phyloP scores from a whole-genome alignment of 2,797 vertebrate species.

The Cuniculus paca region DNA sequence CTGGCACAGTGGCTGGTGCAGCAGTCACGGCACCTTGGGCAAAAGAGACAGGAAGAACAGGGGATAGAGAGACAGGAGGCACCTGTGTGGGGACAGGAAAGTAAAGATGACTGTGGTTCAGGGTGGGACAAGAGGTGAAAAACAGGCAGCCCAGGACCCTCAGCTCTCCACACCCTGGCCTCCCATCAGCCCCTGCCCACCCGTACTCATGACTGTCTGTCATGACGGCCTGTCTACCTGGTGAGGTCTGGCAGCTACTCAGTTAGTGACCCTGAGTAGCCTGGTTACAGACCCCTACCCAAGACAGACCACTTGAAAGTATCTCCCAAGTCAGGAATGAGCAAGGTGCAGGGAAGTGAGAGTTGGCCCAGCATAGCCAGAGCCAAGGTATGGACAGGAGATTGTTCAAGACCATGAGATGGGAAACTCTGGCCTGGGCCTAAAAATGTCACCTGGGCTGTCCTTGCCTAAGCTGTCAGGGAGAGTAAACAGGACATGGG shows the following conservation, averaged over 20 bases:
- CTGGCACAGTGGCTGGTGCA: background rate
- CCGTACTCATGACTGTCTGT: background rate
- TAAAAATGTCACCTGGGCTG: background rate
- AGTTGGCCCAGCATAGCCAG: background rate
- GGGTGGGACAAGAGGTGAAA: no score
- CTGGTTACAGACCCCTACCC: background rate
- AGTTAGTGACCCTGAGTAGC: background rate
- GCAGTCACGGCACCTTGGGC: background rate
- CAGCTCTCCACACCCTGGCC: background rate
- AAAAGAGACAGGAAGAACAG: background rate
- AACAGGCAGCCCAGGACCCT: background rate
- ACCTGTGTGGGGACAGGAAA: background rate
- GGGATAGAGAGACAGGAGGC: background rate
- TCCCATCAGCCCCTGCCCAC: background rate
- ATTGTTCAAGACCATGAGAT: background rate
- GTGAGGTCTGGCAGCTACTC: background rate
- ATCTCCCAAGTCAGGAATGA: background rate
- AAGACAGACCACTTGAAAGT: no score
- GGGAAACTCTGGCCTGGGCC: background rate
- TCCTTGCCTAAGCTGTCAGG: background rate
- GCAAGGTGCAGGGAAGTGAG: background rate
- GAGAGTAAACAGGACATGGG: background rate
- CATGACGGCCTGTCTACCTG: background rate
- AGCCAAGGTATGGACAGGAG: background rate
- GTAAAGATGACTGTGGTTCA: background rate